Conservation (phyloP, 2,797 vertebrate genomes). For the Tarsius wallacei region DNA sequence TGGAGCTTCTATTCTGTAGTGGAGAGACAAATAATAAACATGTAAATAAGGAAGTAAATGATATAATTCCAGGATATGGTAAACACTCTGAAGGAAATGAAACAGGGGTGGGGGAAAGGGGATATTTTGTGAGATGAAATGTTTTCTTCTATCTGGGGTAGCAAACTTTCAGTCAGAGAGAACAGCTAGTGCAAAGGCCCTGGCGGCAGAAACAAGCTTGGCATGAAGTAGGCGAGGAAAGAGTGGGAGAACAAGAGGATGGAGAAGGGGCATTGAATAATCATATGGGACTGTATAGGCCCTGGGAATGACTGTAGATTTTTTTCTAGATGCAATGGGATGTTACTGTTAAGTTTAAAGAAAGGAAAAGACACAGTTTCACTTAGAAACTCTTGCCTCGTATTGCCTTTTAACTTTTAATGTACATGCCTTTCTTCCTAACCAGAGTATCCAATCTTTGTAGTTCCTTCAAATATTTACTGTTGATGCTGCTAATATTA, state of each 20-base stretch:
- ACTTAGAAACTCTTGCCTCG: background rate
- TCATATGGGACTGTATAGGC: background rate
- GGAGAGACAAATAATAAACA: background rate
- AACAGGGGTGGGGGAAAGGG: background rate
- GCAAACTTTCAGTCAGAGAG: background rate
- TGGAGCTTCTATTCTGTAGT: background rate
- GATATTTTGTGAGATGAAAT: background rate
- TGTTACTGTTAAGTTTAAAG: background rate
- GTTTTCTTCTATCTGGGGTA: background rate
- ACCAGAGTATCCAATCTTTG: background rate
- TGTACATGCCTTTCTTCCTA: background rate
- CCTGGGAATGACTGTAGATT: background rate
- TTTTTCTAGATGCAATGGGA: background rate
- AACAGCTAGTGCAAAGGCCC: background rate
- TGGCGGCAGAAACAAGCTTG: background rate
- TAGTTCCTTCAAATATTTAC: background rate
- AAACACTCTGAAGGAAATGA: background rate
- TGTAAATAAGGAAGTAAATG: background rate
- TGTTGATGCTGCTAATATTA: background rate
- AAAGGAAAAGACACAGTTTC: background rate
- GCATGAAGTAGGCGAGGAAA: background rate
- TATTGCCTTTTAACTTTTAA: background rate
- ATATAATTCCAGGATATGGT: background rate
- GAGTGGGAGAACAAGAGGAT: background rate
- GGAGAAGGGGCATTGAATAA: background rate